Percentiles rank a stretch among this genome's conserved stretches.
phyloP scores from a whole-genome alignment of 2,797 vertebrate species.

The Phalanger gymnotis region DNA sequence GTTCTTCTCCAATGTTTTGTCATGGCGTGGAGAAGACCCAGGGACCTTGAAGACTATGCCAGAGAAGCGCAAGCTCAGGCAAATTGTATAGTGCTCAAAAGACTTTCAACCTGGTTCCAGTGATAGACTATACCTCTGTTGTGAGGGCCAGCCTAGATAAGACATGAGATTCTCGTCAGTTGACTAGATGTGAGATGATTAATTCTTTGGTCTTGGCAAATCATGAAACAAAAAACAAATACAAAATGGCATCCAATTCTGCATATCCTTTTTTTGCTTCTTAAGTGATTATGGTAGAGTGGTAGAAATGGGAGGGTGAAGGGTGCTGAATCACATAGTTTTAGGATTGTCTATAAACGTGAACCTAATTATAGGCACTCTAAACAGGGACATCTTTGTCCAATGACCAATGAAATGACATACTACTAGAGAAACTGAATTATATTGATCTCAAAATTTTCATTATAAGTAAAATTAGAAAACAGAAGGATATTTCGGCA shows the following conservation, averaged over 20 bases:
- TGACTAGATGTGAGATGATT: neutral
- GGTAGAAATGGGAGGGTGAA: neutral
- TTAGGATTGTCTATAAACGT: neutral
- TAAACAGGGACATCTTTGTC: neutral
- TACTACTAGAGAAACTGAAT: neutral
- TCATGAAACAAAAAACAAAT: neutral
- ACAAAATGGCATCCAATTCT: neutral
- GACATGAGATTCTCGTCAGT: neutral
- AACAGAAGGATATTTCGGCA: neutral
- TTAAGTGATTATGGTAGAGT: neutral
- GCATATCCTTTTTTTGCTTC: neutral
- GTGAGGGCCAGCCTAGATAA: neutral
- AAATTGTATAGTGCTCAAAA: neutral
- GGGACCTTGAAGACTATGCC: neutral
- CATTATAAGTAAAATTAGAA: neutral
- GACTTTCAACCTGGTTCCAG: neutral
- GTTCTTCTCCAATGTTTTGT: neutral
- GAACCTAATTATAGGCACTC: neutral
- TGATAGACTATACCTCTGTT: neutral
- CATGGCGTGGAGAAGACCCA: neutral
- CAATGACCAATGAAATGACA: neutral
- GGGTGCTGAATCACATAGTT: neutral
- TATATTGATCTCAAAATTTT: neutral
- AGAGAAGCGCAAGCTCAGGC: neutral
- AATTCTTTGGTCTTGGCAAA: neutral